phyloP scores from a whole-genome alignment of 2,888 invertebrate genomes.

The Pristionchus fissidentatus region DNA sequence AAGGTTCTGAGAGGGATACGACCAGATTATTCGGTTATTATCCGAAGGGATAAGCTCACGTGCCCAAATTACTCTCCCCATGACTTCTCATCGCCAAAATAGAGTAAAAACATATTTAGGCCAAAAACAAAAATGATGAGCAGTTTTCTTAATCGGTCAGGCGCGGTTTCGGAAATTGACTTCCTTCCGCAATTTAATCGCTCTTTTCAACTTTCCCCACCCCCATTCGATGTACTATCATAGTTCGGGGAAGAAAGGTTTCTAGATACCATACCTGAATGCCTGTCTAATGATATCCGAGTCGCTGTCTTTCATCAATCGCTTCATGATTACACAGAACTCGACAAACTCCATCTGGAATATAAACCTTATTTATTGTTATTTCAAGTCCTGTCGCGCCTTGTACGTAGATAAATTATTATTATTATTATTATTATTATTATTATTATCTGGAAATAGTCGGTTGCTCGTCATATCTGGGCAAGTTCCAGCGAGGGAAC shows the following conservation, averaged over 20 bases:
- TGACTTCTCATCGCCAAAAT: not conserved
- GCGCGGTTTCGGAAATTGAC: too few species aligned
- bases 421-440: too few species aligned
- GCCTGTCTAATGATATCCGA: slow-evolving; percentile 48
- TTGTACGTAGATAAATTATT: not conserved
- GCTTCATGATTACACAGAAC: slow-evolving; percentile 49
- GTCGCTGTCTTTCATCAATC: slow-evolving; percentile 48
- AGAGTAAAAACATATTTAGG: too few species aligned
- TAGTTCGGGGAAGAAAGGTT: too few species aligned
- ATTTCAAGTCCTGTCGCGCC: not conserved
- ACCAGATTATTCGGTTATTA: too few species aligned
- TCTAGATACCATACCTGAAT: not conserved
- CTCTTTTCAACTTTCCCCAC: not conserved
- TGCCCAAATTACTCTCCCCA: too few species aligned
- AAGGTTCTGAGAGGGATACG: not conserved
- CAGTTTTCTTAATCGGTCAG: too few species aligned
- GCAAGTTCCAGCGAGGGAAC: not conserved
- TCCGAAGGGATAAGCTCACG: too few species aligned
- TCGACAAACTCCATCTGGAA: slow-evolving; percentile 43
- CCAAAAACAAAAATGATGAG: too few species aligned
- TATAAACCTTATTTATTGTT: not conserved
- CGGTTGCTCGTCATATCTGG: too few species aligned
- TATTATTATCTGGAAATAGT: too few species aligned
- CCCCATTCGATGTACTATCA: too few species aligned
- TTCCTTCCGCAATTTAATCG: not conserved